Conservation (phyloP, 2,797 vertebrate genomes). For the Hippopotamyrus pictus region DNA sequence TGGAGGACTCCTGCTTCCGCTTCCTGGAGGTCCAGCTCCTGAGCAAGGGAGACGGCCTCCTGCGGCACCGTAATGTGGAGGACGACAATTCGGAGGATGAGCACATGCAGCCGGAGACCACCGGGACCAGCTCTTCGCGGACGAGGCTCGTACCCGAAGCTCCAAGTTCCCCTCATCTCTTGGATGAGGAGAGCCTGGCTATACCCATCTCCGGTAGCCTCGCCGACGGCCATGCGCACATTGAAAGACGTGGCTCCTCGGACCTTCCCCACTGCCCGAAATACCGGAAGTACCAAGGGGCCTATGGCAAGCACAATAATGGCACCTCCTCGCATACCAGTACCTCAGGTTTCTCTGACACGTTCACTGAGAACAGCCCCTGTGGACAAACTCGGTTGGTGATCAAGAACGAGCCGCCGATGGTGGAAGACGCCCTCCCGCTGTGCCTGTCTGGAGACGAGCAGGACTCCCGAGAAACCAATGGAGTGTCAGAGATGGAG, state of each 20-base stretch:
- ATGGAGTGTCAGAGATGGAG: conserved; percentile 67
- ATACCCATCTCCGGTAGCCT: conserved; percentile 37
- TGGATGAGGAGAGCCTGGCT: conserved; percentile 53
- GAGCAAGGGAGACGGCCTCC: conserved; percentile 68
- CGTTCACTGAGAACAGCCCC: conserved; percentile 58
- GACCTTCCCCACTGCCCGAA: conserved; percentile 73
- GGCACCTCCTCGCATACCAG: conserved; percentile 68
- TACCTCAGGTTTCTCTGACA: conserved; percentile 75
- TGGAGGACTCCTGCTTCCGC: conserved; percentile 90
- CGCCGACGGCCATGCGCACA: conserved; percentile 56
- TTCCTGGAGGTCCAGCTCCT: conserved; percentile 86
- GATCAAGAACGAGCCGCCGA: conserved; percentile 63
- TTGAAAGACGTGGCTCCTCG: conserved; percentile 53
- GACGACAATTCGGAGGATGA: conserved; percentile 63
- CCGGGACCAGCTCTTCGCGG: conserved; percentile 60
- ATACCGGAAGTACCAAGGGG: conserved; percentile 86
- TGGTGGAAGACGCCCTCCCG: conserved; percentile 68
- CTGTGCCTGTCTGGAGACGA: conserved; percentile 78
- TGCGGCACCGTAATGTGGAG: conserved; percentile 52
- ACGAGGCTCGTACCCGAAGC: conserved; percentile 59
- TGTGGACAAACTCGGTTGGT: conserved; percentile 42
- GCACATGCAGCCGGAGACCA: conserved; percentile 61
- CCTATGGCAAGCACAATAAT: conserved; percentile 76
- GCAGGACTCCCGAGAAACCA: conserved; percentile 71
- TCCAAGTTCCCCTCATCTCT: conserved; percentile 32